phyloP scores from a whole-genome alignment of 2,797 vertebrate genomes.

The Sebastes nivosus region DNA sequence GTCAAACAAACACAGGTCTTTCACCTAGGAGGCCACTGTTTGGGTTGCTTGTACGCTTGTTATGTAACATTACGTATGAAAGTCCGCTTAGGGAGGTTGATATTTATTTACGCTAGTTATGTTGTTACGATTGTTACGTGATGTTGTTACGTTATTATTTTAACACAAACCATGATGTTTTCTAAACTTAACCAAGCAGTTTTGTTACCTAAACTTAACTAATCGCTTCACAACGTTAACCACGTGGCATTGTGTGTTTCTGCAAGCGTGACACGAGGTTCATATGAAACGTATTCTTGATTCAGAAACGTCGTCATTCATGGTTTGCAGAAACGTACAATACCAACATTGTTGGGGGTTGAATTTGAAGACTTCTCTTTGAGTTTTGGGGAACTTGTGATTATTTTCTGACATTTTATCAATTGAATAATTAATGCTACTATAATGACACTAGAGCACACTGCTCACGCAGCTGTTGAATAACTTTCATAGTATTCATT shows the following conservation, averaged over 20 bases:
- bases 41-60: too few relatives aligned
- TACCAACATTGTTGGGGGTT: background rate
- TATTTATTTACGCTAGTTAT: too few relatives aligned
- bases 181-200: background rate
- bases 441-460: background rate
- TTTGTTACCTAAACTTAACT: background rate
- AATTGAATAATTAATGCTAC: background rate
- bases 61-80: too few relatives aligned
- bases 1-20: too few relatives aligned
- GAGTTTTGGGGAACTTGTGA: background rate
- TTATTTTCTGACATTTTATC: background rate
- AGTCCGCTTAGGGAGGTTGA: too few relatives aligned
- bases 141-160: background rate
- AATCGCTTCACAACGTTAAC: background rate
- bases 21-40: too few relatives aligned
- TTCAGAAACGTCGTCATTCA: too few relatives aligned
- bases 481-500: background rate
- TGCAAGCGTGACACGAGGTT: too few relatives aligned
- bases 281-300: too few relatives aligned
- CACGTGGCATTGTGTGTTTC: too few relatives aligned
- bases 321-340: too few relatives aligned
- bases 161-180: background rate
- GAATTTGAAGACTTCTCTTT: background rate
- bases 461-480: background rate
- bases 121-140: background rate